These are phyloP conservation scores for Patella caerulea DNA, from an alignment of 2,888 invertebrate species.

Conservation along the genomic window DNA sequence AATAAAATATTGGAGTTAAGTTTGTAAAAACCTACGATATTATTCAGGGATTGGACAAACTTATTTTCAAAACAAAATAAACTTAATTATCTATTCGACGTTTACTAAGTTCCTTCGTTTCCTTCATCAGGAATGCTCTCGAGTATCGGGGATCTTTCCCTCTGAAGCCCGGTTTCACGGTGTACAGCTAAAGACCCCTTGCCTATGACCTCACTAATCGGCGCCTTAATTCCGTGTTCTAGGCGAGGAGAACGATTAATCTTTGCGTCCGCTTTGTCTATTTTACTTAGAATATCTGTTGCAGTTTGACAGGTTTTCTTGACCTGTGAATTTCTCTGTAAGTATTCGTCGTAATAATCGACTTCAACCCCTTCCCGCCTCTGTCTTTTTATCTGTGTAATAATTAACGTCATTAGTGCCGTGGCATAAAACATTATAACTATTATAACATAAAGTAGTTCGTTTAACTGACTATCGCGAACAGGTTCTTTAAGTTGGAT, in stretches of 20 bases:
- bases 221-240: not conserved
- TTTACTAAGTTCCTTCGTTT: no score
- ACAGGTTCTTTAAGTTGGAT: slow-evolving; percentile 40
- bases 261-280: slow-evolving; percentile 15
- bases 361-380: slow-evolving; percentile 55
- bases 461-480: slow-evolving; percentile 62
- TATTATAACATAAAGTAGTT: slow-evolving; percentile 64
- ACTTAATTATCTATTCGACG: no score
- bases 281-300: slow-evolving; percentile 31
- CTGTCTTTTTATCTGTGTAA: slow-evolving; percentile 60
- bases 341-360: slow-evolving; percentile 65
- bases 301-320: slow-evolving; percentile 50
- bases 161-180: not conserved
- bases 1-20: no score
- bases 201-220: no score
- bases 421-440: slow-evolving; percentile 66
- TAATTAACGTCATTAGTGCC: slow-evolving; percentile 63
- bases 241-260: slow-evolving; percentile 11
- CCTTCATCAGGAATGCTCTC: slow-evolving; percentile 41
- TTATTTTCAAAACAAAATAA: no score
- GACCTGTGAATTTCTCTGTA: slow-evolving; percentile 57
- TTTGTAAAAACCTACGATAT: no score
- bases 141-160: slow-evolving; percentile 38
- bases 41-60: no score
- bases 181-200: not conserved